Evolutionary conservation across 2,888 invertebrate genomes (phyloP).

Genomic region (Polyommatus iphigenia): DNA sequence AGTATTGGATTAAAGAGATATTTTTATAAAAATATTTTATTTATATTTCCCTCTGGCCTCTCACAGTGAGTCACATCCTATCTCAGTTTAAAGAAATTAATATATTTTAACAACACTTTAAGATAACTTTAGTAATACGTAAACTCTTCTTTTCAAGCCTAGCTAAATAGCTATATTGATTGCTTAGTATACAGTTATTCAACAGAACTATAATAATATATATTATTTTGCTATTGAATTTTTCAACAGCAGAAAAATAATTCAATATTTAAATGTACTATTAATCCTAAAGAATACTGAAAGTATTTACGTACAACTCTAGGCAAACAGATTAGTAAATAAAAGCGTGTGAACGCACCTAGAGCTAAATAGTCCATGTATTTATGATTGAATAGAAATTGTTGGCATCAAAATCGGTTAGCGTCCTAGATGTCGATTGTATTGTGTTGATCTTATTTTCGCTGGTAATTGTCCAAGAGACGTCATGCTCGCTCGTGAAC

Average conservation of each 20-base stretch:
- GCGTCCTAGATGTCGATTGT: slow-evolving; percentile 73
- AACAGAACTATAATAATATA: no score
- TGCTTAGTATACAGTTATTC: no score
- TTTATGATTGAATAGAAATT: slow-evolving; percentile 49
- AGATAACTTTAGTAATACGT: no score
- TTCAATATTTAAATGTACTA: no score
- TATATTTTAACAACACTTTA: no score
- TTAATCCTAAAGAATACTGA: no score
- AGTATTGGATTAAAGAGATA: slow-evolving; percentile 55
- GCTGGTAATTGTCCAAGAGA: slow-evolving; percentile 75
- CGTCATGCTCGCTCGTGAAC: slow-evolving; percentile 57
- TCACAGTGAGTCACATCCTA: not conserved
- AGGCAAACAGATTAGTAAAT: not conserved
- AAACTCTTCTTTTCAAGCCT: no score
- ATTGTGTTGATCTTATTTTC: slow-evolving; percentile 70
- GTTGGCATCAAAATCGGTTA: slow-evolving; percentile 72
- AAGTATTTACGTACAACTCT: not conserved
- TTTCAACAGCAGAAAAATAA: no score
- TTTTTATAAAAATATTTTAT: slow-evolving; percentile 45
- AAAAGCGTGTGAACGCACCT: slow-evolving; percentile 11
- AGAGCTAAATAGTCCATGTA: slow-evolving; percentile 11
- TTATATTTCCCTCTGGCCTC: slow-evolving; percentile 34
- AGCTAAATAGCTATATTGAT: no score
- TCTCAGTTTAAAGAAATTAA: not conserved
- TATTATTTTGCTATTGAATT: no score